phyloP scores from a whole-genome alignment of 2,888 invertebrate genomes.

The Thereva nobilitata region DNA sequence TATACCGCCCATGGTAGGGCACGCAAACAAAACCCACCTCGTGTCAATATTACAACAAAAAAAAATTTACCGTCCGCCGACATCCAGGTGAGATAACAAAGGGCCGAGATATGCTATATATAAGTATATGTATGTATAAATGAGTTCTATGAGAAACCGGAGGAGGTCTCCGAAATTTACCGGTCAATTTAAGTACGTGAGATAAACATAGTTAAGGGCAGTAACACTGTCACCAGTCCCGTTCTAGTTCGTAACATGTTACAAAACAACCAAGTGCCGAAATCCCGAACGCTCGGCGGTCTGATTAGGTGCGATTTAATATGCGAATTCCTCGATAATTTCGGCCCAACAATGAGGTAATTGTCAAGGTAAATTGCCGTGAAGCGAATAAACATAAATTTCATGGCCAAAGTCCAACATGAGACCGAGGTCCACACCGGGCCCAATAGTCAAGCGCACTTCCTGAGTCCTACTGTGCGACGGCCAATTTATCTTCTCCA shows the following conservation, averaged over 20 bases:
- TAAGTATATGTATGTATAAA: no score
- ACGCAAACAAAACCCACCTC: slow-evolving; percentile 9
- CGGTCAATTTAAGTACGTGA: no score
- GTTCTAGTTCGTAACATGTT: no score
- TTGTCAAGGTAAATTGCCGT: slow-evolving; percentile 9
- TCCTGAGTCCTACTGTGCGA: slow-evolving; percentile 36
- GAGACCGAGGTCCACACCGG: background rate
- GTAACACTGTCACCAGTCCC: no score
- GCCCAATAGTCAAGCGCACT: slow-evolving; percentile 24
- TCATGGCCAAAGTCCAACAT: slow-evolving; percentile 15
- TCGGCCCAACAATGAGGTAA: background rate
- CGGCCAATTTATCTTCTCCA: slow-evolving; percentile 35
- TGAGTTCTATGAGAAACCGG: no score
- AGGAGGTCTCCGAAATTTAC: no score
- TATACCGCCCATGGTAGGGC: slow-evolving; percentile 1
- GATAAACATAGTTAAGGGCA: no score
- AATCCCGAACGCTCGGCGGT: no score
- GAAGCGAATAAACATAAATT: slow-evolving; percentile 27
- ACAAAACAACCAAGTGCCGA: no score
- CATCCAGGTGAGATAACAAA: slow-evolving; percentile 13
- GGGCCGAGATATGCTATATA: no score
- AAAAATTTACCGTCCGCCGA: slow-evolving; percentile 2
- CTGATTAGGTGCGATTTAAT: no score
- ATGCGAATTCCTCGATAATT: no score
- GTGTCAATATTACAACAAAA: slow-evolving; percentile 17